These are phyloP conservation scores for Protophormia terraenovae DNA, from an alignment of 2,888 invertebrate species.

Conservation along the genomic window DNA sequence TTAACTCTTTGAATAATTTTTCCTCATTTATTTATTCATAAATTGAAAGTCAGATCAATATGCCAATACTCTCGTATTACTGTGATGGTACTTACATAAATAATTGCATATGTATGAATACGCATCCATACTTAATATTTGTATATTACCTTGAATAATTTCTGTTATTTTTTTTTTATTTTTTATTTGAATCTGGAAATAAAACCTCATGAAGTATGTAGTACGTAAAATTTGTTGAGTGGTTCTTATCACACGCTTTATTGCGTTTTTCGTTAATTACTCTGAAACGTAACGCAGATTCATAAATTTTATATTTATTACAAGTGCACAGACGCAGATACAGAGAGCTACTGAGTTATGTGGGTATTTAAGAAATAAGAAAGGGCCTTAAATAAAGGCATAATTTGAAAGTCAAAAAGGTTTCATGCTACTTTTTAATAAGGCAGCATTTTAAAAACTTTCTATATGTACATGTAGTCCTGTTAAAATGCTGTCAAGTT, in stretches of 20 bases:
- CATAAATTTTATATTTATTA: conserved; percentile 22
- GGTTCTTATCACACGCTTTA: conserved; percentile 48
- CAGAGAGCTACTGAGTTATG: background rate
- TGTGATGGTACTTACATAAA: background rate
- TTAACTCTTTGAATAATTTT: background rate
- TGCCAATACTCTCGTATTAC: background rate
- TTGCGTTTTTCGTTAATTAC: conserved; percentile 56
- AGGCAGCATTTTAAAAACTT: too few species aligned
- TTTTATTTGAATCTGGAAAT: background rate
- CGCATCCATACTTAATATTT: background rate
- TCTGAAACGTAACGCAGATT: conserved; percentile 26
- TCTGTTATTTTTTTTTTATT: background rate
- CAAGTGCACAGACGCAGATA: background rate
- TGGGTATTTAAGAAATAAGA: too few species aligned
- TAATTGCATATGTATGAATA: background rate
- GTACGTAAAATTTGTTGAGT: conserved; percentile 28
- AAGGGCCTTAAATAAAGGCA: too few species aligned
- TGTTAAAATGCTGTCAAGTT: too few species aligned
- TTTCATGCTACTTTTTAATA: too few species aligned
- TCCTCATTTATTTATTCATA: background rate
- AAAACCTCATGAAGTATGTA: background rate
- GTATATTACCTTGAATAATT: background rate
- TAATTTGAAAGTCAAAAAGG: too few species aligned
- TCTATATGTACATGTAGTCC: too few species aligned
- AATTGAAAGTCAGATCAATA: background rate